Base-by-base conservation (phyloP, 2,113 vertebrate genomes). In the Xiphophorus couchianus region DNA sequence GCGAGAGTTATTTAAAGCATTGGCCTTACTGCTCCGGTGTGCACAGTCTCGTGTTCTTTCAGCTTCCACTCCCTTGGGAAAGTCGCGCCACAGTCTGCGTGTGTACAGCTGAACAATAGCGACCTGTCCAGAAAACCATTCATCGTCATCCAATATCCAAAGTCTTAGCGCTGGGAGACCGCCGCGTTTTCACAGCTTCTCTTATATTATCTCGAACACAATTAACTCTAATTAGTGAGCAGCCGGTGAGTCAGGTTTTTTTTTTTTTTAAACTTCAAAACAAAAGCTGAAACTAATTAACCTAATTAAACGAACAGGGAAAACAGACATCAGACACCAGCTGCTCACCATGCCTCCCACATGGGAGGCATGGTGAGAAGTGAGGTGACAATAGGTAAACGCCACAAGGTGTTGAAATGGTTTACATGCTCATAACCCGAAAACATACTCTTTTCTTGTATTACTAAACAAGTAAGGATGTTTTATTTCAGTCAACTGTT, bases 41-140 rank as follows among this genome's bases (percentile, higher is more conserved):
- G 95, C 31, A 77, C 82, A 0, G 81, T 89, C 76, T 92, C 80
- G 29, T 95, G 95, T 64, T 95, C 92, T 5, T 78, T 77, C n/a
- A 95, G 84, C 25, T 85, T 86, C 92, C 94, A 86, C 61, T 90
- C 61, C 0, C 85, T 84, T 6, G 75, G 85, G 73, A 95, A 95
- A 2, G 85, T 87, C 1, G 93, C 93, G 1, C 70, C 88, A 22
- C 95, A 95, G 1, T 76, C 90, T 0, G 61, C 58, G 15, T 88
- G 68, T 1, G 65, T n/a, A 77, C 95, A 96, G 30, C 66, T 87
- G 19, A 92, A 89, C 1, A 82, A 14, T 74, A 80, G 84, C 25
- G 85, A 73, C 30, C 0, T 73, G 0, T 4, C 1, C 13, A 2
- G 3, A 0, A 73, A 8, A 0, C 71, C 39, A 3, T 85, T 88